Evolutionary conservation across 2,888 invertebrate species (phyloP).

Genomic region (Drosophila cracens): DNA sequence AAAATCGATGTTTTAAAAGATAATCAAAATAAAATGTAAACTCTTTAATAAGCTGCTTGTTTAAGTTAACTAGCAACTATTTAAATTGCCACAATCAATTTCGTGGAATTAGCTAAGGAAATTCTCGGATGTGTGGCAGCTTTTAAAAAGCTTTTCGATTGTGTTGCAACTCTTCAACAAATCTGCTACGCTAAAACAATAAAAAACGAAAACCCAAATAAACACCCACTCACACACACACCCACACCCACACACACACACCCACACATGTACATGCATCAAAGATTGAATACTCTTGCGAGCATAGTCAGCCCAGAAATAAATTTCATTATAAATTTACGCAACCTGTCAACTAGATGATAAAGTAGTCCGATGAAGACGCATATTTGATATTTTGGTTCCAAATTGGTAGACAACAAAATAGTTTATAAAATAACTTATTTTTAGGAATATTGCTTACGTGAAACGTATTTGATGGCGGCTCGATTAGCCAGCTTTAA

Average conservation of each 20-base stretch:
- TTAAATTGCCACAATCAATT: background rate
- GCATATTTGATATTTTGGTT: background rate
- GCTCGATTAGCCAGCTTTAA: background rate
- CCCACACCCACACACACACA: constrained; percentile 27
- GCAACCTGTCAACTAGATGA: too few species aligned
- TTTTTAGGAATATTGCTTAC: background rate
- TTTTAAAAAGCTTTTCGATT: background rate
- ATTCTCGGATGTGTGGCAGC: constrained; percentile 1
- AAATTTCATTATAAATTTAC: background rate
- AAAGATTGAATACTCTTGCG: background rate
- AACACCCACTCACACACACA: constrained; percentile 39
- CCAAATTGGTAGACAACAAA: background rate
- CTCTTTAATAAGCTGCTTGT: background rate
- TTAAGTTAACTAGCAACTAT: background rate
- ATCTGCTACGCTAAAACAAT: constrained; percentile 23
- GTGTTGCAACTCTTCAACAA: constrained; percentile 5
- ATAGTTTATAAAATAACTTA: background rate
- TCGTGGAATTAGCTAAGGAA: background rate
- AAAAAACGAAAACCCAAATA: constrained; percentile 25
- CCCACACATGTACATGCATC: too few species aligned
- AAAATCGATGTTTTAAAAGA: background rate
- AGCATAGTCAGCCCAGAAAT: background rate
- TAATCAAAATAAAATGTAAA: background rate
- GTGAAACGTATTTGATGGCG: background rate
- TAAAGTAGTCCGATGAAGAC: too few species aligned